These are phyloP conservation scores for Echinometra lucunter DNA, from an alignment of 53 echinoderm and acorn worm species.

Conservation along the genomic window DNA sequence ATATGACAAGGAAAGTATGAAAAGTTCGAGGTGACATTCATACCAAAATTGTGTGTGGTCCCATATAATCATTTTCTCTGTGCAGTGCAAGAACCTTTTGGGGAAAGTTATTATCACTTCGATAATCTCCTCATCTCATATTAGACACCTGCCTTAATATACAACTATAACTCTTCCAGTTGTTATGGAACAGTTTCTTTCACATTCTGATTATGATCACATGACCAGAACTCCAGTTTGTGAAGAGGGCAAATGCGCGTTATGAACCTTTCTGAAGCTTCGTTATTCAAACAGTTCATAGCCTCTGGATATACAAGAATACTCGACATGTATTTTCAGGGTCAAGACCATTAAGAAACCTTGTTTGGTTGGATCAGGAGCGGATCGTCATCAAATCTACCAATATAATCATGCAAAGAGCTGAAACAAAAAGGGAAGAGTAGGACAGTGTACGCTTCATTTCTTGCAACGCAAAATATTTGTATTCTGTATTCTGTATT, in stretches of 20 bases:
- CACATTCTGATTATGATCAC: no score
- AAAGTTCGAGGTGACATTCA: no score
- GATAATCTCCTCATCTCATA: no score
- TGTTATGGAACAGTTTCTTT: no score
- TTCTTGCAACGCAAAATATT: neutral
- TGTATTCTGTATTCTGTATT: neutral
- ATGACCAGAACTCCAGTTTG: no score
- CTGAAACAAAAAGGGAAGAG: neutral
- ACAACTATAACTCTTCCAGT: no score
- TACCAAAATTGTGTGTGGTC: no score
- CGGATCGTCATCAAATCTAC: neutral
- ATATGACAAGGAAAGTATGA: no score
- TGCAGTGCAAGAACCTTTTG: no score
- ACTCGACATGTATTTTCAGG: constrained; percentile 20
- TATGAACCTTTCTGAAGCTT: neutral
- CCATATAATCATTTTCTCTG: no score
- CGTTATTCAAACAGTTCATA: neutral
- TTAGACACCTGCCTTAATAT: no score
- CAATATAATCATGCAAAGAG: neutral
- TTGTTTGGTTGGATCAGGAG: neutral
- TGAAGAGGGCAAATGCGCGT: neutral
- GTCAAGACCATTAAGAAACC: constrained; percentile 12
- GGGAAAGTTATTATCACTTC: no score
- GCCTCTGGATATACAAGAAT: neutral
- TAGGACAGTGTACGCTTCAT: neutral